Base-by-base conservation (phyloP, 1,140 invertebrate genomes). In the Sitobion miscanthi region DNA sequence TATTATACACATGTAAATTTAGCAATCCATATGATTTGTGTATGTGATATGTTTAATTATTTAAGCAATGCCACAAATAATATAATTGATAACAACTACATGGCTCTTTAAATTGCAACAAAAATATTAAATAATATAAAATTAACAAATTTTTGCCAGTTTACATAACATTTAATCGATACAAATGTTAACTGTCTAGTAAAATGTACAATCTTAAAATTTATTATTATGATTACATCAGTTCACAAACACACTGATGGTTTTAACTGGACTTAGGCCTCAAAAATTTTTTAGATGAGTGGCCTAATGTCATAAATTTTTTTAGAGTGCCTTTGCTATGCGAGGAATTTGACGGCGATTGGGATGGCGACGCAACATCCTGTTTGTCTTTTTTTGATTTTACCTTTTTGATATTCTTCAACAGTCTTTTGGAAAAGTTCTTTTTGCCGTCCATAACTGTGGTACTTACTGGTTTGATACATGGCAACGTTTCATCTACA, bases 361-460 rank as follows among this genome's bases (percentile, higher is more conserved):
- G 77, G 1, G 91, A 93, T 0, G 77, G 91, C 25, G 52, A 86
- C 8, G 49, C 49, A 42, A 86, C 82, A 23, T 93, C 69, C 3
- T 38, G 82, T 86, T 86, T 93, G 3, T 93, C 91, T 93, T 93
- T 93, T 93, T 93, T 93, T 85, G 91, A 93, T 93, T 93, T 93
- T 17, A 93, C 49, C 82, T 83, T 93, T 93, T 93, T 93, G 49
- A 93, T 93, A 93, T 93, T 93, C 91, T 93, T 93, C 82, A 93
- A 83, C 3, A 93, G 69, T 93, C 91, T 93, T 86, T 85, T 93
- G 49, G 91, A 93, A 54, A 93, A 93, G 69, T 49, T 93, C 14
- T 86, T 93, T 86, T 93, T 93, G 14, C 91, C 25, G 1, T 86
- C 82, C 77, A 57, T 38, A n/a, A 85, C 49, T 52, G 91, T 42